A percentile compares a stretch with the other conserved stretches of the same genome.
phyloP scores from a whole-genome alignment of 35 echinoderm and acorn worm species.

The Acanthaster planci region DNA sequence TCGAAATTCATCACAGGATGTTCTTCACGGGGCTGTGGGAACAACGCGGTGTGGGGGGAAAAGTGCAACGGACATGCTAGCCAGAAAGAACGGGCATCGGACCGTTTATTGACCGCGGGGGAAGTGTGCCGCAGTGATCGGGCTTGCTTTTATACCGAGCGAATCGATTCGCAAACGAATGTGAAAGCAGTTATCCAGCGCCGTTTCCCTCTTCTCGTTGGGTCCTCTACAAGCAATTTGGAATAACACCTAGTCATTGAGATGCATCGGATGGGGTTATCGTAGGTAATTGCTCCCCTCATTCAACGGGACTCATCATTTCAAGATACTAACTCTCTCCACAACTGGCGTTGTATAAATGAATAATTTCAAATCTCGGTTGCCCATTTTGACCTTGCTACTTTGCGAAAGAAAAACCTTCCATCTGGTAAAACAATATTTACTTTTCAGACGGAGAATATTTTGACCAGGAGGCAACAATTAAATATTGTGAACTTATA shows the following conservation, averaged over 20 bases:
- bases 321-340: no score
- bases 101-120: background rate
- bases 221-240: background rate
- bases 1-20: constrained; percentile 13
- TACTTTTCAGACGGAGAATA: no score
- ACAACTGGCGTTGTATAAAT: no score
- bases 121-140: constrained; percentile 1
- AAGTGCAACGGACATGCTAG: background rate
- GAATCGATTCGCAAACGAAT: constrained; percentile 31
- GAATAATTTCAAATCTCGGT: no score
- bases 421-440: no score
- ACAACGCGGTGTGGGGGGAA: background rate
- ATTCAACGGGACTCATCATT: no score
- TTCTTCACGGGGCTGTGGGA: background rate
- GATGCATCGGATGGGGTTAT: background rate
- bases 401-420: no score
- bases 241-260: background rate
- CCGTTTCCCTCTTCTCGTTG: background rate
- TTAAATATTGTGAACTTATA: no score
- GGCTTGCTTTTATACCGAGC: constrained; percentile 8
- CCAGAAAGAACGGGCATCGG: background rate
- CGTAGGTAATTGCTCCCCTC: background rate
- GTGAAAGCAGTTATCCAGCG: background rate
- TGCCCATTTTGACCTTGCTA: no score
- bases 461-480: no score